These are phyloP conservation scores for Sciurus vulgaris DNA, from an alignment of 2,797 vertebrate genomes.

Conservation along the genomic window DNA sequence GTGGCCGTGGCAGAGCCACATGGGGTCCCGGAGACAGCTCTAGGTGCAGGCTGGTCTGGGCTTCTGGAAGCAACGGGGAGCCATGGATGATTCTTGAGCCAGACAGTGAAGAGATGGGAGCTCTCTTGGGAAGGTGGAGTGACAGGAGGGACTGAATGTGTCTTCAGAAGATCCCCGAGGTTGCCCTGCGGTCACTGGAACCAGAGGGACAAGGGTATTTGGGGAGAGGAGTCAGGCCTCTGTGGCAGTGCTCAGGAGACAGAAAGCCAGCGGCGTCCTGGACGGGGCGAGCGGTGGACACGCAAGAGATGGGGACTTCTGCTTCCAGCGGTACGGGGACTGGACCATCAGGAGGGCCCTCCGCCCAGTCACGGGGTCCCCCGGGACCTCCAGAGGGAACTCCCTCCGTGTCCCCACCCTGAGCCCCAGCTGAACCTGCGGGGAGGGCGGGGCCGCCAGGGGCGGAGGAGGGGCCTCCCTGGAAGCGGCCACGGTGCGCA, in stretches of 20 bases:
- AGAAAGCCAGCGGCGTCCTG: neutral
- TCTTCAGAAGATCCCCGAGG: neutral
- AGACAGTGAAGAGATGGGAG: neutral
- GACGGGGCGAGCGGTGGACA: neutral
- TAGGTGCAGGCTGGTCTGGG: too few species aligned
- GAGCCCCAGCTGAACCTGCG: neutral
- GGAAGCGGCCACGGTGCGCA: neutral
- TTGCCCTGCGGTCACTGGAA: neutral
- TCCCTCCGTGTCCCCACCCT: neutral
- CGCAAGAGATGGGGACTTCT: neutral
- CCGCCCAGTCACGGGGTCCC: neutral
- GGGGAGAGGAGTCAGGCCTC: neutral
- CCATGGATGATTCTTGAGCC: neutral
- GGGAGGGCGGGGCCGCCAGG: neutral
- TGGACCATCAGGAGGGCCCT: neutral
- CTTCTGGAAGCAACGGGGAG: neutral
- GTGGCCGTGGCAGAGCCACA: neutral
- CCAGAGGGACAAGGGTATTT: neutral
- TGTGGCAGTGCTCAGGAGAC: neutral
- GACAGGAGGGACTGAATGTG: neutral
- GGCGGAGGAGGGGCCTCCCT: neutral
- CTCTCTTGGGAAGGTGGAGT: neutral
- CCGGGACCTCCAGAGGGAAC: neutral
- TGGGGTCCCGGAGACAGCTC: neutral
- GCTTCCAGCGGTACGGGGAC: neutral